Evolutionary conservation across 1,140 invertebrate species (phyloP).

Genomic region (Lethrus apterus): DNA sequence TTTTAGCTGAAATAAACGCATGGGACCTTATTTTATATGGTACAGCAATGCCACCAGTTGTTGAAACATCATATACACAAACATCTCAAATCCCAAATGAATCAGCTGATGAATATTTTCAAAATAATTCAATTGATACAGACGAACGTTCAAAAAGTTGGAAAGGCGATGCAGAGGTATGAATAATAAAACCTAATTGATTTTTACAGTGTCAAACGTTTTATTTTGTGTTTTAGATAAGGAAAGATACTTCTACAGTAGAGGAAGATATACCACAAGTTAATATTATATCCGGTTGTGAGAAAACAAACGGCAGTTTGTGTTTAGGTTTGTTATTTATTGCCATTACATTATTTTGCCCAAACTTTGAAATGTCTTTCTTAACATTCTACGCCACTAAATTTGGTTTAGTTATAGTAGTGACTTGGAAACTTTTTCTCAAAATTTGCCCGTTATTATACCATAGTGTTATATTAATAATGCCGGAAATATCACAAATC

Average conservation of each 20-base stretch:
- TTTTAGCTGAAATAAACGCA: conserved; percentile 45
- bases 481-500: too few species aligned
- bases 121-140: conserved; percentile 32
- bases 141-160: conserved; percentile 24
- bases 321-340: conserved; percentile 41
- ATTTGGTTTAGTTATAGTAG: too few species aligned
- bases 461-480: too few species aligned
- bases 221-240: conserved; percentile 29
- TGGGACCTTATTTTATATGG: conserved; percentile 54
- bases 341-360: too few species aligned
- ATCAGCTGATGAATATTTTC: conserved; percentile 24
- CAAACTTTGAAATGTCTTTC: too few species aligned
- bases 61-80: conserved; percentile 24
- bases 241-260: conserved; percentile 32
- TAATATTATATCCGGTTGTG: conserved; percentile 33
- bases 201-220: conserved; percentile 2
- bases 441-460: too few species aligned
- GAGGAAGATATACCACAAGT: conserved; percentile 25
- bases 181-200: not conserved
- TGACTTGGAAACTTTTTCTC: too few species aligned
- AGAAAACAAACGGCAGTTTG: conserved; percentile 33
- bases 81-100: conserved; percentile 13
- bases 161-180: conserved; percentile 31
- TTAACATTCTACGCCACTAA: too few species aligned
- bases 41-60: conserved; percentile 46